A percentile compares a stretch with the other conserved stretches of the same genome.
These are phyloP conservation scores for Anagyrus pseudococci DNA, from an alignment of 2,888 invertebrate species.

Conservation along the genomic window DNA sequence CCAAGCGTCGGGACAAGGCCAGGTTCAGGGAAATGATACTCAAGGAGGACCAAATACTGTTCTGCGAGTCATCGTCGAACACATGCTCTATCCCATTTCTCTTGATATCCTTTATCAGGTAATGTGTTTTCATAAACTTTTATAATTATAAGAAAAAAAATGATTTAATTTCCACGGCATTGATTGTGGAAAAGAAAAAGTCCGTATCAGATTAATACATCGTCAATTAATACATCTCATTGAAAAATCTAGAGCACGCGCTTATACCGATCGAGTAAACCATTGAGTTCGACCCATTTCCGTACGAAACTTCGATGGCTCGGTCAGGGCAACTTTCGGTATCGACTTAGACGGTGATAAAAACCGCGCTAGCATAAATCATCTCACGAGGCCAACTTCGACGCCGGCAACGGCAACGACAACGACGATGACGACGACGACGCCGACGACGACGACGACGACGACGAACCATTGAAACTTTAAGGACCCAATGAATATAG, in stretches of 20 bases:
- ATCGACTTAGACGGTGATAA: background rate
- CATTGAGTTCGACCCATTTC: constrained; percentile 41
- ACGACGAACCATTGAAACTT: constrained; percentile 24
- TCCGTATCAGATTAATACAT: no score
- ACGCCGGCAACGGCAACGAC: no score
- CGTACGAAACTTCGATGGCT: background rate
- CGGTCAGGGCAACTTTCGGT: background rate
- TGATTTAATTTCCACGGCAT: no score
- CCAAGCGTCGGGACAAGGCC: constrained; percentile 75
- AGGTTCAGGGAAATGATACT: constrained; percentile 64
- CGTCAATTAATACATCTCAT: no score
- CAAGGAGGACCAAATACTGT: constrained; percentile 95
- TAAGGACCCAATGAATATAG: constrained; percentile 28
- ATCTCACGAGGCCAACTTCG: background rate
- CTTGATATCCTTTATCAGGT: constrained; percentile 94
- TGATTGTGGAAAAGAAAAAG: no score
- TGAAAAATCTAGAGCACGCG: no score
- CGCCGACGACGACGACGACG: background rate
- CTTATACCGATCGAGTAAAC: no score
- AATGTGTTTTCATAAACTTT: no score
- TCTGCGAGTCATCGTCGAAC: constrained; percentile 97
- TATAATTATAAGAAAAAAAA: no score
- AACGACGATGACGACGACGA: background rate
- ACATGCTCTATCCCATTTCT: constrained; percentile 97
- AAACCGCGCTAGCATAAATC: background rate